These are phyloP conservation scores for Epinephelus awoara DNA, from an alignment of 2,797 vertebrate genomes.

Conservation along the genomic window DNA sequence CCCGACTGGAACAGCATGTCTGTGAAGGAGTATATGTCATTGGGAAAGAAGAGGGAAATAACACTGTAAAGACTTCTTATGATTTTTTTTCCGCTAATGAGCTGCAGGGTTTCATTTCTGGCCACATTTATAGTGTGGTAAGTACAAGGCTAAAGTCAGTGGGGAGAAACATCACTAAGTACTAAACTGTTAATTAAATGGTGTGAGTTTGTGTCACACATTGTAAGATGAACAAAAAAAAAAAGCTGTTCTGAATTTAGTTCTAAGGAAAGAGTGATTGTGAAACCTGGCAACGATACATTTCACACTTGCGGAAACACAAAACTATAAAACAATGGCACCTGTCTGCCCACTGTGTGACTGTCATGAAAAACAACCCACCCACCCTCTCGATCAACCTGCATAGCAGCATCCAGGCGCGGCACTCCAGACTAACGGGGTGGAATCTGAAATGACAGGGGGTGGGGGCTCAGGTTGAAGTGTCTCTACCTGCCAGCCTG, in stretches of 20 bases:
- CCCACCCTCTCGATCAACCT: slow-evolving; percentile 32
- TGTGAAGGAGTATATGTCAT: slow-evolving; percentile 17
- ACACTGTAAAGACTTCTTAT: not conserved
- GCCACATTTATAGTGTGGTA: not conserved
- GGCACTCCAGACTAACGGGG: slow-evolving; percentile 23
- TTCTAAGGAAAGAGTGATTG: not conserved
- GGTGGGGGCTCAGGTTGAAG: slow-evolving; percentile 40
- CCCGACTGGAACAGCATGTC: slow-evolving; percentile 1
- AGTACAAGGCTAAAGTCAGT: not conserved
- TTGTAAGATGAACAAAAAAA: not conserved
- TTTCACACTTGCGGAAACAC: slow-evolving; percentile 5
- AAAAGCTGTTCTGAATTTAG: not conserved
- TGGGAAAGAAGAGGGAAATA: slow-evolving; percentile 8
- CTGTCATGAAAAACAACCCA: slow-evolving; percentile 1
- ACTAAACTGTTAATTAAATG: not conserved
- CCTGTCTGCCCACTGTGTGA: slow-evolving; percentile 3
- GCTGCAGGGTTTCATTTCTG: not conserved
- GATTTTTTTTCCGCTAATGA: not conserved
- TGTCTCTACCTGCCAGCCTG: slow-evolving; percentile 17
- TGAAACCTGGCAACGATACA: slow-evolving; percentile 20
- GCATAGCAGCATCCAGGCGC: slow-evolving; percentile 42
- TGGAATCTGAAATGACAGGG: slow-evolving; percentile 35
- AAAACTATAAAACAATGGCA: slow-evolving; percentile 15
- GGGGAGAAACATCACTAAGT: not conserved
- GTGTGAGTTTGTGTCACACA: slow-evolving; percentile 1